Base-by-base conservation (phyloP, 1,140 invertebrate genomes). In the Drosophila repleta region DNA sequence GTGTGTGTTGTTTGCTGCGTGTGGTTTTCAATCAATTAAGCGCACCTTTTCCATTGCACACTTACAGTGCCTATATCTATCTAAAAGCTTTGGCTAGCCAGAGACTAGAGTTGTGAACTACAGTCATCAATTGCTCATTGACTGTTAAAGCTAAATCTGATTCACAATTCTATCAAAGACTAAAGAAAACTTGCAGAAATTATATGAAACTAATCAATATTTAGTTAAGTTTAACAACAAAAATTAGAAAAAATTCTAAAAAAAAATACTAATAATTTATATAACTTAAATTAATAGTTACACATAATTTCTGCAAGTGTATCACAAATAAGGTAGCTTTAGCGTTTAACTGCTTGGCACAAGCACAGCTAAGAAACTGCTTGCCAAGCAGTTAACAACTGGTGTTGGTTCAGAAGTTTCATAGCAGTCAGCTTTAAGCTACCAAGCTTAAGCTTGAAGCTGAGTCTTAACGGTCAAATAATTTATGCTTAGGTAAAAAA, bases 1-100 rank as follows among this genome's bases (percentile, higher is more conserved):
- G 78, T 91, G 83, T 90, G 90, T 91, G 81, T 80, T 90, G 79
- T 89, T 90, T 90, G 85, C 80, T 87, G 85, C 80, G 90, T 90
- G 89, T 90, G 83, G 76, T 90, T 90, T 85, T 90, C 51, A 74
- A 88, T 88, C 83, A 91, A 72, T 88, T 90, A 79, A 66, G 56
- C 80, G 90, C 90, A 91, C 90, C 87, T 29, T 79, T 91, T 90
- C 69, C 74, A 55, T 65, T 79, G 79, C 83, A 88, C 83, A 79
- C 67, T 39, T 73, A 61, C 64, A 78, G 82, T 87, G 83, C 82
- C 78, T 84, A 41, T 72, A 46, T 72, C 57, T 60, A 66, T 76
- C 62, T 49, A 55, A 32, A 3, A 11, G 20, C 35, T 71, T 57
- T 62, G 62, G 62, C 58, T 8, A 10, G 15, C 39, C 69, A 35